Evolutionary conservation across 2,797 vertebrate species (phyloP).

Genomic region (Darevskia mixta): DNA sequence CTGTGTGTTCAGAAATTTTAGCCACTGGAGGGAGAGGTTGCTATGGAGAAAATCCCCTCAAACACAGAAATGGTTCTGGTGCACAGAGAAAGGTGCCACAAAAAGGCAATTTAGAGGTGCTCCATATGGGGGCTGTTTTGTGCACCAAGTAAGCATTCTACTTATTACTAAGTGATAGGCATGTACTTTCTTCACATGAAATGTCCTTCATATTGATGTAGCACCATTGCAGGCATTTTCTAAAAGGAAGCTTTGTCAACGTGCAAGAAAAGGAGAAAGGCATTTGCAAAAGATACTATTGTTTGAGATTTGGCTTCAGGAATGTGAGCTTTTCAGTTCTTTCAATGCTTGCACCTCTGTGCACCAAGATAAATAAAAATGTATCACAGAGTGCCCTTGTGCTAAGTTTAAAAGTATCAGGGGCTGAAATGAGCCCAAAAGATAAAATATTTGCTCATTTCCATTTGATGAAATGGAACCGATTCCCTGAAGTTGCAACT

Average conservation of each 20-base stretch:
- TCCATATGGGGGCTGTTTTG: neutral
- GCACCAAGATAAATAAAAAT: too few species aligned
- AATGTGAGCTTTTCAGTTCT: neutral
- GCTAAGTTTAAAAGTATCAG: too few species aligned
- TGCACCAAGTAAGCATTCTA: neutral
- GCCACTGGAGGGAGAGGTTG: neutral
- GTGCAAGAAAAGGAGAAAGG: neutral
- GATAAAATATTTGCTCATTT: too few species aligned
- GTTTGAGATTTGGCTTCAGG: neutral
- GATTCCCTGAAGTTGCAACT: too few species aligned
- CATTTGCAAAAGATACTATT: neutral
- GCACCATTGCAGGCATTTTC: neutral
- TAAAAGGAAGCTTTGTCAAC: slow-evolving; percentile 3
- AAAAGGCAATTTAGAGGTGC: neutral
- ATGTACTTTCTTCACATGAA: neutral
- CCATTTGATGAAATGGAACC: too few species aligned
- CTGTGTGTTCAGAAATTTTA: neutral
- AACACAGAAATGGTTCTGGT: neutral
- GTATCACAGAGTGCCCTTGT: too few species aligned
- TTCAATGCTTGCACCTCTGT: too few species aligned
- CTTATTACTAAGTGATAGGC: neutral
- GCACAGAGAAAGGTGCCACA: neutral
- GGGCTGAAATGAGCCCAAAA: too few species aligned
- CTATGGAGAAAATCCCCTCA: neutral
- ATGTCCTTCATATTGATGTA: neutral